Conservation (phyloP, 2,113 vertebrate genomes). For the Pseudopodoces humilis region DNA sequence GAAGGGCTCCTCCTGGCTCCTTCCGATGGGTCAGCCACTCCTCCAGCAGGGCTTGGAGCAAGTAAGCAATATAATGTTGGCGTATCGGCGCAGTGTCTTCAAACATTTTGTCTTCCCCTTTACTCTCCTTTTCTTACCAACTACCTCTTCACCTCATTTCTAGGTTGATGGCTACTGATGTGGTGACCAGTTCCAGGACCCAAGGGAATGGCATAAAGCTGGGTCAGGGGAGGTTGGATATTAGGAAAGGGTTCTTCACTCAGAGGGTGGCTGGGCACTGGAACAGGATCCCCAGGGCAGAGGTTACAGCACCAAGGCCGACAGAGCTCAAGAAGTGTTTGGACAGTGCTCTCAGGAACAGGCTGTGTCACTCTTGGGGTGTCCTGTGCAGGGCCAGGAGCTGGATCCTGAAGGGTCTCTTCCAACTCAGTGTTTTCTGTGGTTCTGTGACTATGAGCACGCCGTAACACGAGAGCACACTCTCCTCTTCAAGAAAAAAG, state of each 20-base stretch:
- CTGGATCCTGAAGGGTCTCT: not conserved
- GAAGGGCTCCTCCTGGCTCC: not conserved
- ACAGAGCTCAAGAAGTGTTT: not conserved
- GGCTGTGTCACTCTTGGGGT: not conserved
- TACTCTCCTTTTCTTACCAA: not conserved
- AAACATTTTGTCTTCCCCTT: not conserved
- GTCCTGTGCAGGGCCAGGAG: not conserved
- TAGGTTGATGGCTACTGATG: not conserved
- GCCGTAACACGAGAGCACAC: accelerated
- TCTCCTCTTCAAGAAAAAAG: not conserved
- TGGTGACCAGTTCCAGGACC: not conserved
- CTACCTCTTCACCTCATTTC: not conserved
- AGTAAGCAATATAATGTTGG: not conserved
- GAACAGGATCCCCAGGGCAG: not conserved
- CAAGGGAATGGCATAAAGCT: not conserved
- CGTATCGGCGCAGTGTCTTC: not conserved
- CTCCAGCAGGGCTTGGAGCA: not conserved
- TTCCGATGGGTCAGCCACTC: not conserved
- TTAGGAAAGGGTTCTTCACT: not conserved
- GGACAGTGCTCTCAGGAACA: not conserved
- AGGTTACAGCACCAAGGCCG: not conserved
- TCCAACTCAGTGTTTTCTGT: not conserved
- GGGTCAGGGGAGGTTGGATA: not conserved
- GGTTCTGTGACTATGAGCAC: not conserved
- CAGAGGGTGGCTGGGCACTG: not conserved